Evolutionary conservation across 1,140 invertebrate genomes (phyloP), one percentile per base, ranked within the genome.

Genomic region (Leptopilina boulardi): DNA sequence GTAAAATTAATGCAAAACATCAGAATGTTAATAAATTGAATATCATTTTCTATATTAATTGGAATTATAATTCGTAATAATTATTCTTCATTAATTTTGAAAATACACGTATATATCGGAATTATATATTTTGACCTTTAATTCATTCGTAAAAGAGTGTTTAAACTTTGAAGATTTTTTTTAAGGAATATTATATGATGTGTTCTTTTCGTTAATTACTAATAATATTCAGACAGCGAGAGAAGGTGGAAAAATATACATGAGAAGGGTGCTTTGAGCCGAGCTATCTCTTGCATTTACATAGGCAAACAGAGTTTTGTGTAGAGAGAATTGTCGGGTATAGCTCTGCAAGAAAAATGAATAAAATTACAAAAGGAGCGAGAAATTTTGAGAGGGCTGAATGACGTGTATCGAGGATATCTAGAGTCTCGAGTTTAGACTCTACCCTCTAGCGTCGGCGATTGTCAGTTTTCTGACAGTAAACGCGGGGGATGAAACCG

Each of bases 321-420:
- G 34, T n/a, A n/a, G n/a, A 81, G 81, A 87, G 84, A 80, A 85
- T 80, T 80, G 76, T 75, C 78, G 77, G 79, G n/a, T n/a, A n/a
- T 80, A 74, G 84, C 81, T 66, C 21, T 84, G 81, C 87, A 88
- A 91, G 89, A 91, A 91, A 91, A 91, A 91, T 91, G 90, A 91
- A 91, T 91, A 91, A 91, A 90, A 91, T 91, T 91, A 91, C 77
- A 82, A 73, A 81, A 81, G 76, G 79, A 84, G 74, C 77, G 77
- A 59, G 79, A 77, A 79, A 82, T 80, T 82, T 83, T 71, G 78
- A 71, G 77, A 76, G 54, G 38, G 30, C 23, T 79, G 73, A 78
- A 77, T 75, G 56, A 76, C 74, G 80, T 47, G 76, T 79, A 66
- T 66, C 56, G 56, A 66, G 56, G 23, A 66, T 30, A 21, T 66